phyloP scores from a whole-genome alignment of 2,797 vertebrate genomes.

The Cygnus olor region DNA sequence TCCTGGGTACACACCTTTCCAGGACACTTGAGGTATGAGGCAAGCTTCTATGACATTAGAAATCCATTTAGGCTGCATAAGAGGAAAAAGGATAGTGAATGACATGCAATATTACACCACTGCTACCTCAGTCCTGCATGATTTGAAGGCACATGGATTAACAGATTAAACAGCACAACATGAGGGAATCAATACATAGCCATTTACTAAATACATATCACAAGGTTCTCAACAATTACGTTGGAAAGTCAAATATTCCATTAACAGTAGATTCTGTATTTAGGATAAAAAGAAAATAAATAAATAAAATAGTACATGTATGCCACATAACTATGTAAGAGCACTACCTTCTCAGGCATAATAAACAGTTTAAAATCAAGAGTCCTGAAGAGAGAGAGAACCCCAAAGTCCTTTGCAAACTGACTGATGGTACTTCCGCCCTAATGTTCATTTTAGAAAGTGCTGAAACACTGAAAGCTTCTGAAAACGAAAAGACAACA shows the following conservation, averaged over 20 bases:
- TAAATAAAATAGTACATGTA: not conserved
- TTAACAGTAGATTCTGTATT: not conserved
- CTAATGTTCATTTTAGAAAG: not conserved
- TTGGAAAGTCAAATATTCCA: not conserved
- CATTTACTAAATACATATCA: not conserved
- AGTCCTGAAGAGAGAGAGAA: not conserved
- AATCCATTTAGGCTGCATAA: not conserved
- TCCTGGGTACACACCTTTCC: not conserved
- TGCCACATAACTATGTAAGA: not conserved
- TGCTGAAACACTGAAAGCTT: not conserved
- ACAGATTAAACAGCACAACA: not conserved
- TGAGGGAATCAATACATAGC: not conserved
- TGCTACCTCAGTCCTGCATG: not conserved
- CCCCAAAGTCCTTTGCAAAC: not conserved
- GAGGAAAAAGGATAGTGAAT: not conserved
- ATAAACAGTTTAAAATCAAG: not conserved
- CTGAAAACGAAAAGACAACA: not conserved
- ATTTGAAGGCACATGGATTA: not conserved
- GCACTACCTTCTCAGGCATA: not conserved
- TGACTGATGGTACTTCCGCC: not conserved
- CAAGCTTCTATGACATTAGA: not conserved
- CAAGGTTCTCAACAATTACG: not conserved
- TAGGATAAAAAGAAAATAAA: not conserved
- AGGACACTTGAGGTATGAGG: not conserved
- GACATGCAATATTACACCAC: accelerated